Evolutionary conservation across 1,140 invertebrate genomes (phyloP), one percentile per base, ranked within the genome.

Genomic region (Heliconius hermathena): DNA sequence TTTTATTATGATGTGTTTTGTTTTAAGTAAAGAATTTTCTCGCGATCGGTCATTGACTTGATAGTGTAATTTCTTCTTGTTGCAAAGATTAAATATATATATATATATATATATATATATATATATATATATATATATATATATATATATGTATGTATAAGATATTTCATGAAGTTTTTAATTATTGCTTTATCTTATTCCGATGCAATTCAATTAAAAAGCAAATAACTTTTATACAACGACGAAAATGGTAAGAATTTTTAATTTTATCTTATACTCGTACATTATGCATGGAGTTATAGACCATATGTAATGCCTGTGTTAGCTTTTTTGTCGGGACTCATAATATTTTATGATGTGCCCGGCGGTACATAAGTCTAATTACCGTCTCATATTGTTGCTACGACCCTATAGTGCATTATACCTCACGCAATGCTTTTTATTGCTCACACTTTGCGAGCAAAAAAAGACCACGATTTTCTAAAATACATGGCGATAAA

Each of bases 351-450:
- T 38, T 36, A 18, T 49, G 20, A 29, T 52, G 33, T 36, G 33
- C 33, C 33, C 33, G 33, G 33, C 6, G 33, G 33, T 52, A 78
- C 57, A 73, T 71, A 74, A 74, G 38, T 29, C 41, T 74, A 79
- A 79, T 79, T 74, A 74, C 22, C 8, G 46, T 71, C 52, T 79
- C 73, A 79, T 74, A 74, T 74, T 54, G 57, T 75, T 66, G 38
- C 46, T 74, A 75, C n/a, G 74, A 46, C 33, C 33, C 33, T 36
- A 36, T 36, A 71, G 33, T 79, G 78, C 70, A 72, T 52, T 20
- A 22, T 38, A n/a, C 11, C 71, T 72, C 78, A 80, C 74, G 78
- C 78, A 71, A 76, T 26, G 70, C 49, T 1, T 52, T 75, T 79
- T 75, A 71, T 52, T 75, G 73, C 75, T 78, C 54, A 29, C 78